These are phyloP conservation scores for Phalacrocorax brasilianus DNA, from an alignment of 2,113 vertebrate species.

Conservation along the genomic window DNA sequence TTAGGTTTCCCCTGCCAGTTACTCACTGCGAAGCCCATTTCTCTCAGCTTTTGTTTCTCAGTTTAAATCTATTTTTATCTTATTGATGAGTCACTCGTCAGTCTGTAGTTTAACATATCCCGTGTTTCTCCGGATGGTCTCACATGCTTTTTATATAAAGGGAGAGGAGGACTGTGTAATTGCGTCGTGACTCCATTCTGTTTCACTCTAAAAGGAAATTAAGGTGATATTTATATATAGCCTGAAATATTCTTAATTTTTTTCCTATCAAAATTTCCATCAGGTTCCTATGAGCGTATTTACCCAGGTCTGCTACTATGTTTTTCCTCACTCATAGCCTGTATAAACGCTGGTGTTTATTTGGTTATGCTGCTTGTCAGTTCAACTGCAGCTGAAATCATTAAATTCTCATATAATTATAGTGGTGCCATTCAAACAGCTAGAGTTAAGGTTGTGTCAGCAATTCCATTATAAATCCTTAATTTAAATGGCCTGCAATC, in stretches of 20 bases:
- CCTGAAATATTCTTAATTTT: not conserved
- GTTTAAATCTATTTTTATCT: conserved; percentile 62
- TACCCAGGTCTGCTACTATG: not conserved
- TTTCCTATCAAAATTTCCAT: conserved; percentile 1
- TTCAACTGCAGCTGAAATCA: conserved; percentile 57
- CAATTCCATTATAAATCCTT: conserved; percentile 51
- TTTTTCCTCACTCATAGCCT: not conserved
- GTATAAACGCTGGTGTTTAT: conserved; percentile 17
- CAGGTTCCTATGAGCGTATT: not conserved
- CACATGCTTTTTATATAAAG: conserved; percentile 18
- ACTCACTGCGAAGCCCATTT: conserved; percentile 18
- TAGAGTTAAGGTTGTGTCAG: conserved; percentile 39
- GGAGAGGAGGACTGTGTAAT: conserved; percentile 21
- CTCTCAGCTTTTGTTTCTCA: conserved; percentile 9
- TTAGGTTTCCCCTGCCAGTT: not conserved
- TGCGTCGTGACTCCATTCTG: conserved; percentile 41
- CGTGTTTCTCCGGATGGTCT: not conserved
- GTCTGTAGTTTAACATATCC: conserved; percentile 56
- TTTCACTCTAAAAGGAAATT: conserved; percentile 17
- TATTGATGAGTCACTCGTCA: conserved; percentile 48
- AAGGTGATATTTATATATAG: conserved; percentile 29
- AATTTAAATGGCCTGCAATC: conserved; percentile 21
- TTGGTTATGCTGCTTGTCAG: conserved; percentile 9
- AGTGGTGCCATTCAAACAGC: conserved; percentile 21
- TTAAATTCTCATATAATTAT: conserved; percentile 65